Evolutionary conservation across 2,888 invertebrate species (phyloP), one percentile per base, ranked within the genome.

Genomic region (Penaeus monodon): DNA sequence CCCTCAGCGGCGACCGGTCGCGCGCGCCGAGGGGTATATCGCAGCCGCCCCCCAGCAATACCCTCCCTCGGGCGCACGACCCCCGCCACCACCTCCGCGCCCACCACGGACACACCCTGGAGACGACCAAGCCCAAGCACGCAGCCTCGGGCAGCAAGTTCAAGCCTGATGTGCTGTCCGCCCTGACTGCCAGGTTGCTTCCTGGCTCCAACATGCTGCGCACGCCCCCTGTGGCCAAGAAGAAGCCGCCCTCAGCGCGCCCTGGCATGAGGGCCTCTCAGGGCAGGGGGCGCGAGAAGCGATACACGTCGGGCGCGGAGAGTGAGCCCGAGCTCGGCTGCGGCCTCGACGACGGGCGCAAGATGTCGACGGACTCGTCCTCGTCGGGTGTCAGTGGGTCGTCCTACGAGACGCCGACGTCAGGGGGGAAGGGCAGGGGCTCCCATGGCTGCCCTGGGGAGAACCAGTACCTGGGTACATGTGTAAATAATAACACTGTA

Each of bases 381-480:
- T 89, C 89, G 6, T 89, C 89, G 14, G 89, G 89, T 7, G 73
- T 89, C 38, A 89, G 89, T 68, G 86, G 84, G 8, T 84, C 78
- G 49, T 89, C 89, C 10, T 68, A 66, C 17, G 87, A 88, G 66
- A 85, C 81, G 70, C 29, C 70, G 81, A 44, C 66, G 44, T n/a
- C n/a, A 14, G 49, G 49, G 14, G 17, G n/a, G 27, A 38, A 38
- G 17, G 78, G 17, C 33, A 27, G 17, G 24, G 64, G 38, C 77
- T 44, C 24, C 68, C 81, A 63, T 38, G 20, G 29, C 49, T 22
- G 6, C 29, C 84, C 7, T n/a, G 24, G 24, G 24, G 64, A 63
- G 49, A 38, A 70, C 57, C 29, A 80, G 65, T 22, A 70, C 74
- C 49, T 64, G 79, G 79, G 63, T 27, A 63, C 49, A 2, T 63